Conservation (phyloP, 2,113 vertebrate species). For the Benitochromis conjunctus region DNA sequence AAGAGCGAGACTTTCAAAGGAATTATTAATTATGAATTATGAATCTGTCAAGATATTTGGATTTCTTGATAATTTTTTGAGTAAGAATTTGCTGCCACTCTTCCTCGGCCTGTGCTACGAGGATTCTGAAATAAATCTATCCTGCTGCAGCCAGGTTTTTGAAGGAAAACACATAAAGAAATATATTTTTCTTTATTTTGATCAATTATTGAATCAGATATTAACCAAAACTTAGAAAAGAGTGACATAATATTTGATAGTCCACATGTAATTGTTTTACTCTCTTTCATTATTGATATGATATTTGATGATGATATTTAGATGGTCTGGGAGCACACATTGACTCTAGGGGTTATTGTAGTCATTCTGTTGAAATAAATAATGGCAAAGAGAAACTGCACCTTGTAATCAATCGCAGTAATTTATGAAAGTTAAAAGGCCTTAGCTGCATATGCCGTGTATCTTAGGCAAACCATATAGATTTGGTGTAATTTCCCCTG, state of each 20-base stretch:
- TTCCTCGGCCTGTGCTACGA: not conserved
- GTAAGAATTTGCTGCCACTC: not conserved
- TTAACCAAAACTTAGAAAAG: not conserved
- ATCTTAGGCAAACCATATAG: not conserved
- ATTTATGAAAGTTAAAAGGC: not conserved
- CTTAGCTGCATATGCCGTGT: not conserved
- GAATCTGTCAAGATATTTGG: not conserved
- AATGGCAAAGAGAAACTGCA: not conserved
- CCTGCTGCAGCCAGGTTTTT: not conserved
- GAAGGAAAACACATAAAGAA: not conserved
- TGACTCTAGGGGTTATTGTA: not conserved
- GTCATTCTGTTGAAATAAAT: not conserved
- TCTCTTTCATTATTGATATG: too few relatives aligned
- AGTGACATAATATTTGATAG: not conserved
- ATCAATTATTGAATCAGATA: not conserved
- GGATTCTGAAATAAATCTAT: not conserved
- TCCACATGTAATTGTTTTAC: not conserved
- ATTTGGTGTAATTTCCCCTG: not conserved
- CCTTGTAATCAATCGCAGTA: not conserved
- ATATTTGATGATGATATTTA: too few relatives aligned
- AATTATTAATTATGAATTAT: too few relatives aligned
- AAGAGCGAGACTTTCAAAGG: too few relatives aligned
- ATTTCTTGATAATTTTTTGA: not conserved
- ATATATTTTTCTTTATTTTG: not conserved
- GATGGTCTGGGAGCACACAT: not conserved